These are phyloP conservation scores for Hylomyscus alleni DNA, from an alignment of 2,797 vertebrate genomes.

Conservation along the genomic window DNA sequence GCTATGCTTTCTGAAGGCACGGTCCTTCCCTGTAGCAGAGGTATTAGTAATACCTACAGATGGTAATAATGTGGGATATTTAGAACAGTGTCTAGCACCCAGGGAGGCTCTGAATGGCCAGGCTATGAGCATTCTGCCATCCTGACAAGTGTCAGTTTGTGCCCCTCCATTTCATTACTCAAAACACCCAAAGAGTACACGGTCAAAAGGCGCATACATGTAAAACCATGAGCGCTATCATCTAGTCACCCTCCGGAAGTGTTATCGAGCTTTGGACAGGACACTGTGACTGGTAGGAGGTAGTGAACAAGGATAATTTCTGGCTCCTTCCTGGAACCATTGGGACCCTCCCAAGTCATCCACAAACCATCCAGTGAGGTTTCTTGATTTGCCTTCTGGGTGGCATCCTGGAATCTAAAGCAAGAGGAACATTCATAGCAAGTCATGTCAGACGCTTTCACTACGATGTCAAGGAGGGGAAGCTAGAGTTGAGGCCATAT, in stretches of 20 bases:
- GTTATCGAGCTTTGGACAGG: neutral
- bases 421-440: neutral
- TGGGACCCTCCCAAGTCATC: neutral
- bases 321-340: neutral
- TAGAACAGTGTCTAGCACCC: neutral
- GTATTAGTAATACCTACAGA: neutral
- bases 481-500: conserved; percentile 58
- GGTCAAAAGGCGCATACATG: neutral
- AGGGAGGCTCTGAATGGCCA: accelerated
- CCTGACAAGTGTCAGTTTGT: neutral
- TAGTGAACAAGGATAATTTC: neutral
- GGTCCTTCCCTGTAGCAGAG: neutral
- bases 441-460: conserved; percentile 33
- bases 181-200: neutral
- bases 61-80: neutral
- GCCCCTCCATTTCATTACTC: neutral
- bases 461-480: conserved; percentile 68
- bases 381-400: conserved; percentile 41
- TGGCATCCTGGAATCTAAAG: conserved; percentile 27
- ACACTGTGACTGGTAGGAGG: neutral
- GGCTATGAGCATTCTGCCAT: too few species aligned
- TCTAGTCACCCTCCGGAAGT: neutral
- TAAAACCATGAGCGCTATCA: neutral
- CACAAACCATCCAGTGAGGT: neutral
- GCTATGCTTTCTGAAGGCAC: neutral